These are phyloP conservation scores for Rhaphigaster nebulosa DNA, from an alignment of 2,888 invertebrate genomes.

Conservation along the genomic window DNA sequence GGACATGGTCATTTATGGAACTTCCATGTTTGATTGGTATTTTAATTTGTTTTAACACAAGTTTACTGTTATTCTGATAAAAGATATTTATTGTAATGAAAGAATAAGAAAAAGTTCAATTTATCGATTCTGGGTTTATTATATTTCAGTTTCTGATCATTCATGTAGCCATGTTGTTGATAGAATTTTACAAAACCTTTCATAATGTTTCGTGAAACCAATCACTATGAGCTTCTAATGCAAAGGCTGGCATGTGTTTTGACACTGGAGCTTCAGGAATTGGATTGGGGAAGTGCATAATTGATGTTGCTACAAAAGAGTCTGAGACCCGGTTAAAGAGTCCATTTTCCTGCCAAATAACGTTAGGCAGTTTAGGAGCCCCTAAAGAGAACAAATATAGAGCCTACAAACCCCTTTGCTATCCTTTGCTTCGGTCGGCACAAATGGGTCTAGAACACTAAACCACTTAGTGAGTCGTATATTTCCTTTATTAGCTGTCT, in stretches of 20 bases:
- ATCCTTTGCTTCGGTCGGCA: conserved; percentile 5
- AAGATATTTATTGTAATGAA: too few species aligned
- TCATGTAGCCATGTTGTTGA: too few species aligned
- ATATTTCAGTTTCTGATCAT: too few species aligned
- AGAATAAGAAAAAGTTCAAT: too few species aligned
- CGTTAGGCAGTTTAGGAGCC: background rate
- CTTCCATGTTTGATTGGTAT: too few species aligned
- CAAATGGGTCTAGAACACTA: conserved; percentile 19
- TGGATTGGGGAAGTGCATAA: background rate
- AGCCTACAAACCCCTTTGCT: background rate
- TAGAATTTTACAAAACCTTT: background rate
- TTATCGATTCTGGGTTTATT: too few species aligned
- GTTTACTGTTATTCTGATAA: too few species aligned
- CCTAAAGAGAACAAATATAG: conserved; percentile 35
- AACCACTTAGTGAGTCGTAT: conserved; percentile 32
- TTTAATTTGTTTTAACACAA: too few species aligned
- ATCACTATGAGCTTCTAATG: background rate
- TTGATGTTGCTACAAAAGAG: conserved; percentile 19
- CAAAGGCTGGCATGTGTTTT: background rate
- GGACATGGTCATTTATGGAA: too few species aligned
- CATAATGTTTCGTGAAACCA: background rate
- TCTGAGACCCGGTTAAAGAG: background rate
- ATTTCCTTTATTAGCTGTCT: conserved; percentile 41
- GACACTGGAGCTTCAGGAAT: background rate
- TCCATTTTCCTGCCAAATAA: conserved; percentile 28